These are phyloP conservation scores for Polyergus mexicanus DNA, from an alignment of 1,140 invertebrate species.

Conservation along the genomic window DNA sequence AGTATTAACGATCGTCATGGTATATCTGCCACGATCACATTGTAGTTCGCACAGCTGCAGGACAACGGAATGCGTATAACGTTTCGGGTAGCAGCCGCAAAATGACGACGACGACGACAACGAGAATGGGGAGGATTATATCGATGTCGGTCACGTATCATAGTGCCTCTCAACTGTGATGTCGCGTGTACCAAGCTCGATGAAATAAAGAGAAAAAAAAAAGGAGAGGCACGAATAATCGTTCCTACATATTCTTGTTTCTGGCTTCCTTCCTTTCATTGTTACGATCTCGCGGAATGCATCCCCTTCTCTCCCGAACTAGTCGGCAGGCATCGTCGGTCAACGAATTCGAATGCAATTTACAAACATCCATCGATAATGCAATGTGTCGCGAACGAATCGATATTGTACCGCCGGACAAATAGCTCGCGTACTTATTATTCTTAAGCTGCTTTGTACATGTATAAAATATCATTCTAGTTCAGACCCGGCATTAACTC, in stretches of 20 bases:
- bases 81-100: conserved; percentile 60
- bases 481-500: conserved; percentile 1
- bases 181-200: conserved; percentile 71
- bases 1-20: conserved; percentile 58
- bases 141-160: conserved; percentile 82
- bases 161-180: conserved; percentile 69
- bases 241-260: conserved; percentile 70
- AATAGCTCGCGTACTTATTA: conserved; percentile 54
- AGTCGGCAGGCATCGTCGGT: conserved; percentile 64
- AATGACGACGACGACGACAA: conserved; percentile 65
- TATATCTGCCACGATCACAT: conserved; percentile 53
- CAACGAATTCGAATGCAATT: conserved; percentile 70
- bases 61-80: conserved; percentile 55
- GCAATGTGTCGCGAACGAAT: conserved; percentile 43
- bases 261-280: background rate
- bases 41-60: conserved; percentile 42
- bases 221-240: conserved; percentile 33
- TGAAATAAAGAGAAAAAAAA: conserved; percentile 67
- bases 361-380: conserved; percentile 57
- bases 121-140: conserved; percentile 33
- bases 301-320: background rate
- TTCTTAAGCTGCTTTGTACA: conserved; percentile 23
- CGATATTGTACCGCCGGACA: conserved; percentile 38
- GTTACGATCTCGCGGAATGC: conserved; percentile 21
- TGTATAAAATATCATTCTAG: conserved; percentile 39